Base-by-base conservation (phyloP, 1,140 invertebrate species). In the Globodera ellingtonae region DNA sequence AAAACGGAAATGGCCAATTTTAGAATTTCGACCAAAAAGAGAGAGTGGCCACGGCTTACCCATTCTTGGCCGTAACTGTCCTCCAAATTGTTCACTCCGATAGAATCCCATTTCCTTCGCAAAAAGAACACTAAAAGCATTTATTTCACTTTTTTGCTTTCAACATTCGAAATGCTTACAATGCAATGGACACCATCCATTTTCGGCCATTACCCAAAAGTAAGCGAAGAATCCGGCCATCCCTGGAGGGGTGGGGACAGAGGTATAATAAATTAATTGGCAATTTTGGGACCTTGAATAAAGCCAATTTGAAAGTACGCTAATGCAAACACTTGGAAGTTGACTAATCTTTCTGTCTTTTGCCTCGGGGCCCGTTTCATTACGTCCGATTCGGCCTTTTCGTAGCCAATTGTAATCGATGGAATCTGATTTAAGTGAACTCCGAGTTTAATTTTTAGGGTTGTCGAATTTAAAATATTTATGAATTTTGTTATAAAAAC, bases 291-390 rank as follows among this genome's bases (percentile, higher is more conserved):
- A n/a, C 75, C 97, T 92, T 99, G 97, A 90, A 99, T 98, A 95
- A 98, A 97, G 89, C 96, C 96, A 90, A 98, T 97, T 91, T 98
- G 96, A 89, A 95, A 95, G 90, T 98, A 98, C 62, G 96, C 95
- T 93, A 98, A 77, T 13, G 88, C 84, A 66, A 88, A 89, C 44
- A 88, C 78, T 80, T 95, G 96, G 93, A 97, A 94, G 92, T 98
- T 98, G 90, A 98, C 96, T 90, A 99, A 94, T 92, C 98, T 98
- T 92, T 99, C 97, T 86, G 93, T 92, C 78, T 96, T 95, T 92
- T 98, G 94, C 91, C 97, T 93, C 85, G 97, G 97, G 87, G 93
- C 93, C 86, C 96, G 93, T 93, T 98, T 98, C 97, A 99, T 99
- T 90, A 99, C 98, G 91, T 99, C 97, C 84, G 94, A 94, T 91